A percentile compares a stretch with the other conserved stretches of the same genome.
Conservation (phyloP, 2,888 invertebrate species). For the Gymnocheta viridis region DNA sequence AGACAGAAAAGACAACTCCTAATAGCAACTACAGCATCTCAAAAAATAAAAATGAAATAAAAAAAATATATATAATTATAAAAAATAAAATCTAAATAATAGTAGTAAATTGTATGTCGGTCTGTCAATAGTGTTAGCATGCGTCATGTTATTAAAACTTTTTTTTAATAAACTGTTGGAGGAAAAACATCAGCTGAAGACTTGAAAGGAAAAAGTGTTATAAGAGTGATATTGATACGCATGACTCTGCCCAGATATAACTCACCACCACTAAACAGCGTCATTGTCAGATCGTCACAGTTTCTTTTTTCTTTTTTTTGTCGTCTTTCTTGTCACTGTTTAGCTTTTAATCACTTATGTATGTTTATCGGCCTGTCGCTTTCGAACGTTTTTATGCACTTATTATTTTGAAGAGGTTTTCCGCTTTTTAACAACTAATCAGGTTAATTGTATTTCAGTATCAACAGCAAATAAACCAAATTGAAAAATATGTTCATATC, state of each 20-base stretch:
- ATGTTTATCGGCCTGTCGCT: slow-evolving; percentile 29
- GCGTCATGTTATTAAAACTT: slow-evolving; percentile 56
- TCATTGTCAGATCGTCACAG: slow-evolving; percentile 23
- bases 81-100: slow-evolving; percentile 19
- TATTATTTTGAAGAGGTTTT: slow-evolving; percentile 64
- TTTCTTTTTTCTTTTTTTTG: neutral
- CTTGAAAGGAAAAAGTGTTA: slow-evolving; percentile 62
- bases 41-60: neutral
- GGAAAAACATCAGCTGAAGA: slow-evolving; percentile 19
- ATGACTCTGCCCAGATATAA: slow-evolving; percentile 47
- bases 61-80: neutral
- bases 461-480: slow-evolving; percentile 53
- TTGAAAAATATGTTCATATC: slow-evolving; percentile 7
- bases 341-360: slow-evolving; percentile 39
- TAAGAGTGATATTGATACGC: slow-evolving; percentile 62
- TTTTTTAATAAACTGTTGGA: slow-evolving; percentile 8
- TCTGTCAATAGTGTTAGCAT: slow-evolving; percentile 61
- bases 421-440: slow-evolving; percentile 70
- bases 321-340: neutral
- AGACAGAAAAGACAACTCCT: slow-evolving; percentile 41
- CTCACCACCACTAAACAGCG: slow-evolving; percentile 36
- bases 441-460: slow-evolving; percentile 72
- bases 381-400: slow-evolving; percentile 34
- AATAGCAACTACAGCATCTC: slow-evolving; percentile 16
- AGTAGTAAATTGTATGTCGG: slow-evolving; percentile 40